Evolutionary conservation across 2,888 invertebrate genomes (phyloP).

Genomic region (Tyria jacobaeae): DNA sequence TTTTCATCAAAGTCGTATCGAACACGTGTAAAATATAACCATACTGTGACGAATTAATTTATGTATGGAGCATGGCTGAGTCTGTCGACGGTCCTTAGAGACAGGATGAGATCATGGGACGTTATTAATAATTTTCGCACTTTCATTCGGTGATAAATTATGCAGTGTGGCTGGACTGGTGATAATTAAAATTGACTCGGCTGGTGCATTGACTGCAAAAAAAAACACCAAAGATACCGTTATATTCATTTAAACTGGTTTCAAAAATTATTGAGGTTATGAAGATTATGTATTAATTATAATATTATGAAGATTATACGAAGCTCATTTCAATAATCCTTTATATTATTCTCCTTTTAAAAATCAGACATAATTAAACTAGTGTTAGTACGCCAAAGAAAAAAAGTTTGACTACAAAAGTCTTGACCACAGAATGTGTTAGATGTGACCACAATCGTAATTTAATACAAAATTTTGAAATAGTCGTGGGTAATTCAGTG

Average conservation of each 20-base stretch:
- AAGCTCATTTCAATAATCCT: not conserved
- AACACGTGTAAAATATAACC: slow-evolving; percentile 1
- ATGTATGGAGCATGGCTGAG: slow-evolving; percentile 35
- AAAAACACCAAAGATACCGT: slow-evolving; percentile 5
- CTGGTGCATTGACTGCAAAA: slow-evolving; percentile 17
- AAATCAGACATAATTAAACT: slow-evolving; percentile 21
- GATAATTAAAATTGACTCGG: slow-evolving; percentile 11
- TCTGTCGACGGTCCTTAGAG: slow-evolving; percentile 22
- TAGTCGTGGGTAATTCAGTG: slow-evolving; percentile 16
- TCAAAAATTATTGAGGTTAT: not conserved
- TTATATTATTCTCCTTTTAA: slow-evolving; percentile 10
- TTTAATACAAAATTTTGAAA: not conserved
- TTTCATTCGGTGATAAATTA: slow-evolving; percentile 18
- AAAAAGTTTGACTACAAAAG: slow-evolving; percentile 15
- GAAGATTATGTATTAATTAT: not conserved
- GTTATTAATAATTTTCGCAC: slow-evolving; percentile 37
- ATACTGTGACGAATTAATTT: slow-evolving; percentile 42
- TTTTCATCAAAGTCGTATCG: not conserved
- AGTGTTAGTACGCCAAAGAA: slow-evolving; percentile 37
- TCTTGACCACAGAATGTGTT: slow-evolving; percentile 8
- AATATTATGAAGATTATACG: not conserved
- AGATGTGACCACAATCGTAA: slow-evolving; percentile 26
- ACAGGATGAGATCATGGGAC: slow-evolving; percentile 42
- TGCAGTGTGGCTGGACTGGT: slow-evolving; percentile 6
- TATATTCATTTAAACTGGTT: not conserved